phyloP scores from a whole-genome alignment of 2,888 invertebrate genomes.

The Nemotelus nigrinus region DNA sequence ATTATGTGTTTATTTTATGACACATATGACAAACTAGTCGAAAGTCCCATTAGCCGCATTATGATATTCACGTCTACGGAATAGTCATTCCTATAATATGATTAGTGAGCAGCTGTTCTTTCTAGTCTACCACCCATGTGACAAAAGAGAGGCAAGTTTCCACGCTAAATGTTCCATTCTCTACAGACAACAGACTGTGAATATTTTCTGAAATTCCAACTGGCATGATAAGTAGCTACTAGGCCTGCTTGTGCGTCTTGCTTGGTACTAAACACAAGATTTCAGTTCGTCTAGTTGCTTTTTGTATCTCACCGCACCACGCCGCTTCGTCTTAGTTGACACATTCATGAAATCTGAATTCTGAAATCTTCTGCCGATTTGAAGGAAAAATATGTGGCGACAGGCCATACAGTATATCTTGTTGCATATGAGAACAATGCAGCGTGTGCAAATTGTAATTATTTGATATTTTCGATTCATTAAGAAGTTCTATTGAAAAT shows the following conservation, averaged over 20 bases:
- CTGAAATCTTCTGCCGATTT: not conserved
- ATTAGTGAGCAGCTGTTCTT: constrained; percentile 34
- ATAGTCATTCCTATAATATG: constrained; percentile 3
- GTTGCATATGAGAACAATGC: constrained; percentile 46
- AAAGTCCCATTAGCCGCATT: too few relatives aligned
- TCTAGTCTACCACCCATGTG: constrained; percentile 31
- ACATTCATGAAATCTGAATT: not conserved
- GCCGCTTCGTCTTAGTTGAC: not conserved
- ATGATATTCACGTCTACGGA: too few relatives aligned
- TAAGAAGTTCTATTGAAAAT: constrained; percentile 57
- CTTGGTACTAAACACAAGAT: not conserved
- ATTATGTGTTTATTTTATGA: too few relatives aligned
- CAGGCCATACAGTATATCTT: constrained; percentile 10
- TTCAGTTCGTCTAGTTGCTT: not conserved
- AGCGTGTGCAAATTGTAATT: constrained; percentile 55
- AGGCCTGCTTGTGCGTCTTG: not conserved
- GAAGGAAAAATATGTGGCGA: constrained; percentile 25
- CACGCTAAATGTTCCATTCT: constrained; percentile 35
- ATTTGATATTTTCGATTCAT: constrained; percentile 63
- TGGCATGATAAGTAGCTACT: constrained; percentile 41
- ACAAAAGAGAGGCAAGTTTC: constrained; percentile 20
- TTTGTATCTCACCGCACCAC: not conserved
- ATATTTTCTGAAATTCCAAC: constrained; percentile 31
- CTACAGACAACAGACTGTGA: constrained; percentile 32
- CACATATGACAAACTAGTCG: too few relatives aligned